These are phyloP conservation scores for Agrotis ipsilon DNA, from an alignment of 2,888 invertebrate genomes.

Conservation along the genomic window DNA sequence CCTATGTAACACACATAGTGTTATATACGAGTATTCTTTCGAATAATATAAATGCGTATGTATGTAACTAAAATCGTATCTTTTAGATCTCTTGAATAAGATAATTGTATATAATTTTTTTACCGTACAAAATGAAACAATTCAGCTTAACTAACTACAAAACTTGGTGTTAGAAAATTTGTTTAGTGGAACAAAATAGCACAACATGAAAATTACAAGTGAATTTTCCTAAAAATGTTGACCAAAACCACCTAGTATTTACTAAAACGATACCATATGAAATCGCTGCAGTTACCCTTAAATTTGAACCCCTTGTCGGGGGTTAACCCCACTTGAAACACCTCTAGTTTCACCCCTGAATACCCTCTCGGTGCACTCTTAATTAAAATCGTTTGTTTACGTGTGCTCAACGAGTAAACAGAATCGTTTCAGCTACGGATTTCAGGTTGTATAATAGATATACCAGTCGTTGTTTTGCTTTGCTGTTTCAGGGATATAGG, in stretches of 20 bases:
- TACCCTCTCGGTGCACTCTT: conserved; percentile 20
- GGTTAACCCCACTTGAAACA: not conserved
- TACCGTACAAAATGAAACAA: too few relatives aligned
- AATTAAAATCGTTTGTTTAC: conserved; percentile 33
- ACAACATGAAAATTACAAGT: not conserved
- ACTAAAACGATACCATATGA: not conserved
- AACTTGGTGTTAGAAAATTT: too few relatives aligned
- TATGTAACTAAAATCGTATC: too few relatives aligned
- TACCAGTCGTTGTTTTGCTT: not conserved
- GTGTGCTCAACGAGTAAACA: not conserved
- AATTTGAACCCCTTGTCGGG: not conserved
- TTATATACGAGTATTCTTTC: too few relatives aligned
- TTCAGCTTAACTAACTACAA: too few relatives aligned
- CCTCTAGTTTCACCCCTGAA: conserved; percentile 9
- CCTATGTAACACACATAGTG: too few relatives aligned
- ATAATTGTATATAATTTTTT: too few relatives aligned
- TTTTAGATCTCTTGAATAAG: too few relatives aligned
- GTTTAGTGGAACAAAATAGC: not conserved
- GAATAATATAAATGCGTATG: too few relatives aligned
- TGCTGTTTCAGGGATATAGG: not conserved
- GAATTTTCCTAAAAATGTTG: too few relatives aligned
- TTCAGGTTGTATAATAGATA: not conserved
- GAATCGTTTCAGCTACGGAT: not conserved
- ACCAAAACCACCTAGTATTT: not conserved
- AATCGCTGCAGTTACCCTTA: not conserved